Percentiles rank a stretch among this genome's conserved stretches.
phyloP scores from a whole-genome alignment of 2,113 vertebrate species.

The Trachemys scripta region DNA sequence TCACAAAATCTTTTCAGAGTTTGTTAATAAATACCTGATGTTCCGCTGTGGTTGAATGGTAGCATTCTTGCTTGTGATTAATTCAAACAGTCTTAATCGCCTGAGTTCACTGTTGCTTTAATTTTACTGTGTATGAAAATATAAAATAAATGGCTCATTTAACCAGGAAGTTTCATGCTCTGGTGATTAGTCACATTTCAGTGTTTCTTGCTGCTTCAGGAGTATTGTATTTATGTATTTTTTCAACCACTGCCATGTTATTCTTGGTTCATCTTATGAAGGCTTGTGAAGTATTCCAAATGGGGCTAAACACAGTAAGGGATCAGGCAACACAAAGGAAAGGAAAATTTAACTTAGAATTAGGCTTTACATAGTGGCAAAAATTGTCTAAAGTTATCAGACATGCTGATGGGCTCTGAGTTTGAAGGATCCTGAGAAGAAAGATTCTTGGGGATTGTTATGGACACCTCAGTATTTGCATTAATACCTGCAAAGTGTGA shows the following conservation, averaged over 20 bases:
- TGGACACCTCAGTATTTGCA: background rate
- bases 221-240: constrained; percentile 12
- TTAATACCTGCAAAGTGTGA: too few species aligned
- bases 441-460: background rate
- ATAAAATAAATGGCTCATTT: background rate
- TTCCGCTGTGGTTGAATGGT: background rate
- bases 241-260: constrained; percentile 11
- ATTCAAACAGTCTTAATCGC: background rate
- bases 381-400: background rate
- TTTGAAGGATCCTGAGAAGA: background rate
- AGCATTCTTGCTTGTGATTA: background rate
- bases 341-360: background rate
- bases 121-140: background rate
- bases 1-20: background rate
- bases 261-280: constrained; percentile 21
- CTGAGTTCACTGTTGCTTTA: background rate
- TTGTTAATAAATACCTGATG: constrained; percentile 26
- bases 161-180: background rate
- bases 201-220: background rate
- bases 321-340: background rate
- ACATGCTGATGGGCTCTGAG: rapidly evolving
- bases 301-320: background rate
- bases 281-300: constrained; percentile 1
- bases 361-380: background rate
- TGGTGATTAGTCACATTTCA: constrained; percentile 7